Base-by-base conservation (phyloP, 2,888 invertebrate genomes). In the Synanthedon vespiformis region DNA sequence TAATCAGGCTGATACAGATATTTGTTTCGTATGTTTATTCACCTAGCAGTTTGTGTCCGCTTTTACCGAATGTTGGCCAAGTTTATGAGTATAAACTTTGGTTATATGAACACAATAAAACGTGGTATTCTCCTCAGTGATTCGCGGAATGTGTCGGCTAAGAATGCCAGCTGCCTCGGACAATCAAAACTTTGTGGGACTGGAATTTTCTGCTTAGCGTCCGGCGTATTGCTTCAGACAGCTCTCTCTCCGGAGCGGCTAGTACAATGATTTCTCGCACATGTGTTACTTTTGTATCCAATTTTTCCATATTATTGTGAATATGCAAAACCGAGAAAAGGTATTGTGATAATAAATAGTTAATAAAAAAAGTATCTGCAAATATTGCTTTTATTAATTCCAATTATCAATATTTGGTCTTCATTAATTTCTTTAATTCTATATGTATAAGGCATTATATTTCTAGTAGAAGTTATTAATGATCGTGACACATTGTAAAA, bases 121-220 rank as follows among this genome's bases (percentile, higher is more conserved):
- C 68, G 77, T 64, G 67, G 67, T 67, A 70, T 70, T 71, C 74
- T 72, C 69, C 65, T 70, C 74, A 68, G 68, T 68, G 73, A 80
- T 74, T 70, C 72, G 67, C 59, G 70, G 77, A 80, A 83, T 83
- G 80, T 79, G 81, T 77, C 75, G 74, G 65, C 65, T 72, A 80
- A 80, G 85, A 84, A 85, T 82, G 87, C 80, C 86, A 82, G 77
- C 84, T 87, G 88, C 80, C 78, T 73, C 72, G 80, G 82, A 86
- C 87, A 88, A 88, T 88, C 88, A 86, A 88, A 88, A 88, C 87
- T 88, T 88, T 79, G 72, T 72, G 69, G 68, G 50, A 68, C 69
- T 65, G 83, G 81, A 81, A 86, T 86, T 86, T 87, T 85, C 85
- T 85, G 83, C 77, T 85, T 74, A 80, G 73, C 74, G 80, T 81